Evolutionary conservation across 1,140 invertebrate species (phyloP).

Genomic region (Dendroctonus valens): DNA sequence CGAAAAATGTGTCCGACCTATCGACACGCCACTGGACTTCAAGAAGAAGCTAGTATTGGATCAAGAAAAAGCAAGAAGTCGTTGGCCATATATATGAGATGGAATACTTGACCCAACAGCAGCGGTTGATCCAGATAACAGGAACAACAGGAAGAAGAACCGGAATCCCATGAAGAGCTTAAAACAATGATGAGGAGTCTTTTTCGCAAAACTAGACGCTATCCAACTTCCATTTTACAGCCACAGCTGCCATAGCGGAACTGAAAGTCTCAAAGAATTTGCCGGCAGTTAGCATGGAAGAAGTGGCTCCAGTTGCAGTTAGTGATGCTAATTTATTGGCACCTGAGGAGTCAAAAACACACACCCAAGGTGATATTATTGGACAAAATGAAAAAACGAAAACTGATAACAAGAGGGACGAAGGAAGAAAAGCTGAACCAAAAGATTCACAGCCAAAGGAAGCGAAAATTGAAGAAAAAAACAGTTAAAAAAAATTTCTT

Average conservation of each 20-base stretch:
- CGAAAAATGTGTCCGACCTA: constrained; percentile 82
- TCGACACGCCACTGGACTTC: constrained; percentile 80
- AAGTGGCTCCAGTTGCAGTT: constrained; percentile 86
- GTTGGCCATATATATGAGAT: constrained; percentile 94
- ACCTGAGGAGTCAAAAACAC: constrained; percentile 86
- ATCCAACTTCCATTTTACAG: constrained; percentile 92
- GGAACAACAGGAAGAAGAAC: constrained; percentile 65
- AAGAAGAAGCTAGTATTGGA: constrained; percentile 89
- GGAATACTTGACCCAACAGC: constrained; percentile 85
- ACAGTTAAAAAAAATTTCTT: not conserved
- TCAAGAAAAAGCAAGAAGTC: constrained; percentile 93
- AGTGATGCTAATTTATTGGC: constrained; percentile 85
- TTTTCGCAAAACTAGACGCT: constrained; percentile 89
- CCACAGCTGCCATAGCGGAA: constrained; percentile 81
- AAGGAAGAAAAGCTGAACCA: constrained; percentile 84
- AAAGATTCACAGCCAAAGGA: constrained; percentile 50
- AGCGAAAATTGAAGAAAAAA: constrained; percentile 21
- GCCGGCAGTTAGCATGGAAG: constrained; percentile 90
- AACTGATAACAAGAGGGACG: constrained; percentile 88
- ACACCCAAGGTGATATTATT: constrained; percentile 72
- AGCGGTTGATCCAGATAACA: constrained; percentile 59
- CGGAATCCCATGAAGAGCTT: constrained; percentile 75
- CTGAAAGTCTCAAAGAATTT: constrained; percentile 89
- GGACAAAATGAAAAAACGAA: constrained; percentile 72
- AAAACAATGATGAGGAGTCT: constrained; percentile 71